Percentiles rank a stretch among this genome's conserved stretches.
These are phyloP conservation scores for Dromaius novaehollandiae DNA, from an alignment of 2,113 vertebrate genomes.

Conservation along the genomic window DNA sequence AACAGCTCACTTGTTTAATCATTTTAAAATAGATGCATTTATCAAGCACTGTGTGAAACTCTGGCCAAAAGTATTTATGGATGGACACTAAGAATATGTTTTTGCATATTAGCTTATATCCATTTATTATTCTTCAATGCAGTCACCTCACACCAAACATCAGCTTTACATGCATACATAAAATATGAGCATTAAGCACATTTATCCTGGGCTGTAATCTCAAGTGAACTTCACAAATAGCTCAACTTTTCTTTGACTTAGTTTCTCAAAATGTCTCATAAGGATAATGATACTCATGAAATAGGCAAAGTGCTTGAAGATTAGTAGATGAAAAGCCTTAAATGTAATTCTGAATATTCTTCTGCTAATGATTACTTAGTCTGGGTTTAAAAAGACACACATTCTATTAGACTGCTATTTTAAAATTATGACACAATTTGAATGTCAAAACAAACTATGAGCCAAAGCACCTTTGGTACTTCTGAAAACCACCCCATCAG, in stretches of 20 bases:
- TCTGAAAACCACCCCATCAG: background rate
- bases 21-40: slow-evolving; percentile 25
- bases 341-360: background rate
- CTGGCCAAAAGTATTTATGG: slow-evolving; percentile 35
- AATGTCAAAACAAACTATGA: background rate
- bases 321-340: background rate
- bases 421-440: background rate
- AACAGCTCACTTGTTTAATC: slow-evolving; percentile 19
- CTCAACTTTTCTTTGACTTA: background rate
- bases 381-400: background rate
- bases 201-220: background rate
- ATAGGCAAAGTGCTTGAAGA: background rate
- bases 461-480: background rate
- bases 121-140: background rate
- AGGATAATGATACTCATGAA: background rate
- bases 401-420: background rate
- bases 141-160: background rate
- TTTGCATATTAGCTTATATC: background rate
- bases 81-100: background rate
- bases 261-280: background rate
- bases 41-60: slow-evolving; percentile 13
- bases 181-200: background rate
- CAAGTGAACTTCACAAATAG: background rate
- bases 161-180: background rate
- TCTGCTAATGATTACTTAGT: background rate